Base-by-base conservation (phyloP, 2,888 invertebrate species). In the Lagria hirta region DNA sequence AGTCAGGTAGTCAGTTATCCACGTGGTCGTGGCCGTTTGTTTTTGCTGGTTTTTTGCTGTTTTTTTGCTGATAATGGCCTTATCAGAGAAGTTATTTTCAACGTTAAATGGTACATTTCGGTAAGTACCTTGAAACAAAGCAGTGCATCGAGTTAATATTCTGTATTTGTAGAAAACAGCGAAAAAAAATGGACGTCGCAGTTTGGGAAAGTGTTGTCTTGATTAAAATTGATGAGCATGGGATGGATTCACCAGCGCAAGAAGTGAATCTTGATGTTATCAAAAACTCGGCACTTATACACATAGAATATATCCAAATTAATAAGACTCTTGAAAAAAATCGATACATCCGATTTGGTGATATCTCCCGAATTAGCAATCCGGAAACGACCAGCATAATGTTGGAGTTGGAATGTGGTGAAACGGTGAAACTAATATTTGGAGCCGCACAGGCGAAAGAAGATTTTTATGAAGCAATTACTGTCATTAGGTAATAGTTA, bases 281-380 rank as follows among this genome's bases (percentile, higher is more conserved):
- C 29, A 29, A 29, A 29, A 29, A 29, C 16, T 29, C 29, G 17
- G 29, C 17, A 29, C 2, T 29, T 29, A 29, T 29, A 29, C 29
- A 29, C 29, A 29, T 29, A 16, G 17, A 29, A 29, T 29, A 29
- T 17, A n/a, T 29, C 29, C 17, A 16, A 10, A 30, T 30, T 30
- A 12, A 30, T 6, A 3, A 17, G 3, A 30, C 30, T 3, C 30
- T 30, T 6, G 30, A 30, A 30, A 30, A 30, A 30, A 30, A 30
- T 30, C 30, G 30, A 30, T 30, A 30, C 30, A 30, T 30, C 7
- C 30, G 30, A 30, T 30, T 30, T 30, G 30, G 30, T 30, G 30
- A 30, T 30, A 30, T 30, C 30, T 7, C 2, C 30, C 30, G 30
- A 30, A 30, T 30, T 30, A 18, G 30, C 18, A 30, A 30, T 30